A percentile compares a stretch with the other conserved stretches of the same genome.
Evolutionary conservation across 2,113 vertebrate species (phyloP).

Genomic region (Solea senegalensis): DNA sequence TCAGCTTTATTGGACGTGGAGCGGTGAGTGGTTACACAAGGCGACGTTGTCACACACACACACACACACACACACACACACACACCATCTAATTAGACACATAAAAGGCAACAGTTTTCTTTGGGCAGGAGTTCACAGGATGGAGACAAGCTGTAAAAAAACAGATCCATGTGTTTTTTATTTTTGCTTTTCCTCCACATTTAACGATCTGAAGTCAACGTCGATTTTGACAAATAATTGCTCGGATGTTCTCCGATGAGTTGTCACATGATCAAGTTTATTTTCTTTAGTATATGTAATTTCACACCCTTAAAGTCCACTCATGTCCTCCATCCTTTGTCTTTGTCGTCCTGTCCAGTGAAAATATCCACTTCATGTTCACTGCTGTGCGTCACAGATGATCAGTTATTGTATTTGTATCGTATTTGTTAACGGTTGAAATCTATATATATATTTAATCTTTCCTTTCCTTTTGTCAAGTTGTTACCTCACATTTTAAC

Average conservation of each 20-base stretch:
- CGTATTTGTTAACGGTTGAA: no score
- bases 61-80: slow-evolving; percentile 17
- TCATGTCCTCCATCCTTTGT: no score
- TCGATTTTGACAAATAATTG: slow-evolving; percentile 24
- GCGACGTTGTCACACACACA: slow-evolving; percentile 59
- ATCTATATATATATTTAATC: no score
- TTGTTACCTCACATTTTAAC: no score
- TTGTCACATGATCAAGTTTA: background rate
- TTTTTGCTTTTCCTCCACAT: slow-evolving; percentile 50
- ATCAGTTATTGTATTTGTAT: no score
- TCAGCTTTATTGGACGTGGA: slow-evolving; percentile 39
- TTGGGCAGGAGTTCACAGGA: slow-evolving; percentile 67
- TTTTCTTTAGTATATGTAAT: no score
- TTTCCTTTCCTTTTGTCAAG: no score
- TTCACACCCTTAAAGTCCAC: no score
- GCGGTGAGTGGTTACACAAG: slow-evolving; percentile 58
- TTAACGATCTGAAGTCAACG: slow-evolving; percentile 58
- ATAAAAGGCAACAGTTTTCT: slow-evolving; percentile 59
- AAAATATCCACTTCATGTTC: no score
- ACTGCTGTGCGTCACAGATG: no score
- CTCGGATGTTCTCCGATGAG: slow-evolving; percentile 32
- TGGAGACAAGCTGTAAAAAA: slow-evolving; percentile 76
- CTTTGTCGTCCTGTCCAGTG: no score
- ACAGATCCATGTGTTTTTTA: slow-evolving; percentile 62
- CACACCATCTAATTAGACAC: slow-evolving; percentile 70